Conservation (phyloP, 2,113 vertebrate species). For the Anoplopoma fimbria region DNA sequence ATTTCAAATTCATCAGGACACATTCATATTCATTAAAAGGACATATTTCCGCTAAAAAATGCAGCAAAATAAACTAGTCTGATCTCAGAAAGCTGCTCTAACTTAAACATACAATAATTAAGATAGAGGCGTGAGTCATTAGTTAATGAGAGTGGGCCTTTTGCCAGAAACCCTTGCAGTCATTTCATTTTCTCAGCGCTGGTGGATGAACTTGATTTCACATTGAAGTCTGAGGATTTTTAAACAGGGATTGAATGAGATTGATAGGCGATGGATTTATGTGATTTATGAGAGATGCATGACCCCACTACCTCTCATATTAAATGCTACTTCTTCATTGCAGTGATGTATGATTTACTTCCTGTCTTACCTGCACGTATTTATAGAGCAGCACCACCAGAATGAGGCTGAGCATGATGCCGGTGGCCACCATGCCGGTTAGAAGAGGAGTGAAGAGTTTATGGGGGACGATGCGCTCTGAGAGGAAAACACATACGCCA, state of each 20-base stretch:
- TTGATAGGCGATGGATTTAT: slow-evolving; percentile 12
- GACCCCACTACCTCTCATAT: not conserved
- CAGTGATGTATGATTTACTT: slow-evolving; percentile 15
- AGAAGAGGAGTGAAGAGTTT: slow-evolving; percentile 95
- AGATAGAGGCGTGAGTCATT: slow-evolving; percentile 44
- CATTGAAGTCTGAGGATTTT: slow-evolving; percentile 7
- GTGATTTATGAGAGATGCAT: slow-evolving; percentile 14
- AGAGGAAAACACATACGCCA: slow-evolving; percentile 16
- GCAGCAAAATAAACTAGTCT: slow-evolving; percentile 2
- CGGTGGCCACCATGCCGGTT: slow-evolving; percentile 88
- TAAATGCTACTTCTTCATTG: not conserved
- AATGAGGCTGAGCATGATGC: slow-evolving; percentile 88
- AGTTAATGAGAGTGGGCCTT: slow-evolving; percentile 41
- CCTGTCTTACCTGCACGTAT: slow-evolving; percentile 90
- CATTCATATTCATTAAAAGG: slow-evolving; percentile 61
- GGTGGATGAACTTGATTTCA: slow-evolving; percentile 28
- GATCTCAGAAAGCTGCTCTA: slow-evolving; percentile 20
- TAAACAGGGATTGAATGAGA: slow-evolving; percentile 14
- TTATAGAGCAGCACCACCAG: slow-evolving; percentile 92
- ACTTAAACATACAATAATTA: slow-evolving; percentile 29
- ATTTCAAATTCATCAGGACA: slow-evolving; percentile 63
- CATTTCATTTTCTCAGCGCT: slow-evolving; percentile 36
- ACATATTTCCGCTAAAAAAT: not conserved
- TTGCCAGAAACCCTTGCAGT: slow-evolving; percentile 38
- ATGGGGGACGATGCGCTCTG: slow-evolving; percentile 90